These are phyloP conservation scores for Hoplodrina ambigua DNA, from an alignment of 2,888 invertebrate genomes.

Conservation along the genomic window DNA sequence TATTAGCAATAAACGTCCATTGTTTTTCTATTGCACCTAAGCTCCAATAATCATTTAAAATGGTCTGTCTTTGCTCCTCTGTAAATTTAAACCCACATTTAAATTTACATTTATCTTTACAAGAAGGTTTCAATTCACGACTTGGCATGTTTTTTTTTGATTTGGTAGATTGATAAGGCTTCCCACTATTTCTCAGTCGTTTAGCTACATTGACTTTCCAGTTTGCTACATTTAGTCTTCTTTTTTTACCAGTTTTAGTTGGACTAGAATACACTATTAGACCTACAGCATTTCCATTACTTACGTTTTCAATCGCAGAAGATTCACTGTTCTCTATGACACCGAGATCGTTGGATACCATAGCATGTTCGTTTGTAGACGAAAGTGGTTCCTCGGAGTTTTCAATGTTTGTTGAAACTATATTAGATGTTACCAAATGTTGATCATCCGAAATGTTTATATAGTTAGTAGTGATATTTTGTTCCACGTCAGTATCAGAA, in stretches of 20 bases:
- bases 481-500: no score
- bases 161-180: conserved; percentile 14
- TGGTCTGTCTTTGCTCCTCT: conserved; percentile 31
- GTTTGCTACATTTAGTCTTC: conserved; percentile 43
- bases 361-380: no score
- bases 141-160: conserved; percentile 11
- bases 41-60: conserved; percentile 17
- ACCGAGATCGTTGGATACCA: not conserved
- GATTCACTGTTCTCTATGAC: conserved; percentile 10
- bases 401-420: no score
- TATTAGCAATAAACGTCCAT: conserved; percentile 42
- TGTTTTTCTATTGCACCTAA: conserved; percentile 40
- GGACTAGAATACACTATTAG: no score
- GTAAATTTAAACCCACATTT: conserved; percentile 26
- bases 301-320: conserved; percentile 16
- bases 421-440: no score
- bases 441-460: no score
- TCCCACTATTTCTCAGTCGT: conserved; percentile 13
- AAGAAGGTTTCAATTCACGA: conserved; percentile 22
- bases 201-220: conserved; percentile 36
- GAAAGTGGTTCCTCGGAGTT: no score
- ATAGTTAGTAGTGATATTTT: no score
- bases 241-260: conserved; percentile 23
- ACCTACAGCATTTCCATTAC: no score
- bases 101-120: conserved; percentile 31